Evolutionary conservation across 1,140 invertebrate species (phyloP).

Genomic region (Formica exsecta): DNA sequence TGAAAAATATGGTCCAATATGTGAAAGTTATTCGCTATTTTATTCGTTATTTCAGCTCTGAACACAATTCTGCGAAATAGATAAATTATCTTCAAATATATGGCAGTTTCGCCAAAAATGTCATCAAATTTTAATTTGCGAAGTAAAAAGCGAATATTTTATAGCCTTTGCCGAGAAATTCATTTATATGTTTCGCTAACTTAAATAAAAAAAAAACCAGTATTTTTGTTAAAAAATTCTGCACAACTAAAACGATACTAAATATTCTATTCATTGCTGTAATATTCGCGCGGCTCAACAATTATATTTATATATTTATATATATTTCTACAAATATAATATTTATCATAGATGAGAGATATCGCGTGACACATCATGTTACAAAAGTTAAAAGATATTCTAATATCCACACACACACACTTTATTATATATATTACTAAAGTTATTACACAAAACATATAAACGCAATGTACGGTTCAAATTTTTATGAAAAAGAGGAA

Average conservation of each 20-base stretch:
- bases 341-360: background rate
- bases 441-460: background rate
- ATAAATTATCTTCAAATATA: background rate
- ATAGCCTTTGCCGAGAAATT: conserved; percentile 3
- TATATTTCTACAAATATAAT: background rate
- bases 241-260: background rate
- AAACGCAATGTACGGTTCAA: background rate
- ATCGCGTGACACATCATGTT: background rate
- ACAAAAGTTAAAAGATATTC: background rate
- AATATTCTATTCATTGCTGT: conserved; percentile 3
- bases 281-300: too few species aligned
- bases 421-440: background rate
- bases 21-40: conserved; percentile 28
- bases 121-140: conserved; percentile 12
- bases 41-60: background rate
- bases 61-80: background rate
- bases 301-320: too few species aligned
- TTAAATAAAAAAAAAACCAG: conserved; percentile 26
- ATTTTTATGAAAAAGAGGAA: background rate
- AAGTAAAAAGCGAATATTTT: conserved; percentile 30
- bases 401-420: background rate
- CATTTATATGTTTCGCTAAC: background rate
- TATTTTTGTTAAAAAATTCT: conserved; percentile 6
- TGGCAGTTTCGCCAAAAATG: background rate
- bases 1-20: background rate